Evolutionary conservation across 2,888 invertebrate genomes (phyloP).

Genomic region (Microdon myrmicae): DNA sequence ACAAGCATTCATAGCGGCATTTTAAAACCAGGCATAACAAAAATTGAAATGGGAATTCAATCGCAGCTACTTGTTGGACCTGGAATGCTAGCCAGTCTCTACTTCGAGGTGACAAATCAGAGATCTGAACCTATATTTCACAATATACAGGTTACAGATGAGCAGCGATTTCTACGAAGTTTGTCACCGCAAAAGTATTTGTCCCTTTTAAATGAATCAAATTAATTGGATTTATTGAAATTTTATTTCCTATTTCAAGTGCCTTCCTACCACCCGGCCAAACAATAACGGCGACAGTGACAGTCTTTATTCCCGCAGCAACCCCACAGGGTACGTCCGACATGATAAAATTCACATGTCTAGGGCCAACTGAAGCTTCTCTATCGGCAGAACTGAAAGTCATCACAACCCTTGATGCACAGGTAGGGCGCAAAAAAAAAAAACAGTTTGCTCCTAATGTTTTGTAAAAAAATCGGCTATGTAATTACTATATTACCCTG

Average conservation of each 20-base stretch:
- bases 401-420: constrained; percentile 58
- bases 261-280: constrained; percentile 64
- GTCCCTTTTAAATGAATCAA: constrained; percentile 4
- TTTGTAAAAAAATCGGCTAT: background rate
- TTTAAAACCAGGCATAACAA: constrained; percentile 60
- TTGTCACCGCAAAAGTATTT: constrained; percentile 69
- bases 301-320: constrained; percentile 66
- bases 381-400: constrained; percentile 67
- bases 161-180: constrained; percentile 70
- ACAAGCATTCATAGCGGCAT: constrained; percentile 47
- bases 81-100: constrained; percentile 66
- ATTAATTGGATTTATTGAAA: background rate
- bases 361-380: constrained; percentile 63
- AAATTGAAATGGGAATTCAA: constrained; percentile 67
- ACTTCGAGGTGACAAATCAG: constrained; percentile 80
- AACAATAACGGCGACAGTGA: constrained; percentile 71
- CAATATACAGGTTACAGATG: constrained; percentile 72
- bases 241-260: too few relatives aligned
- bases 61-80: constrained; percentile 67
- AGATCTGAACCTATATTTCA: constrained; percentile 70
- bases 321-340: constrained; percentile 71
- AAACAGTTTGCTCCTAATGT: constrained; percentile 30
- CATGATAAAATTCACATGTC: constrained; percentile 73
- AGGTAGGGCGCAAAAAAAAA: constrained; percentile 55
- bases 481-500: background rate